These are phyloP conservation scores for Pseudoips prasinana DNA, from an alignment of 2,888 invertebrate species.

Conservation along the genomic window DNA sequence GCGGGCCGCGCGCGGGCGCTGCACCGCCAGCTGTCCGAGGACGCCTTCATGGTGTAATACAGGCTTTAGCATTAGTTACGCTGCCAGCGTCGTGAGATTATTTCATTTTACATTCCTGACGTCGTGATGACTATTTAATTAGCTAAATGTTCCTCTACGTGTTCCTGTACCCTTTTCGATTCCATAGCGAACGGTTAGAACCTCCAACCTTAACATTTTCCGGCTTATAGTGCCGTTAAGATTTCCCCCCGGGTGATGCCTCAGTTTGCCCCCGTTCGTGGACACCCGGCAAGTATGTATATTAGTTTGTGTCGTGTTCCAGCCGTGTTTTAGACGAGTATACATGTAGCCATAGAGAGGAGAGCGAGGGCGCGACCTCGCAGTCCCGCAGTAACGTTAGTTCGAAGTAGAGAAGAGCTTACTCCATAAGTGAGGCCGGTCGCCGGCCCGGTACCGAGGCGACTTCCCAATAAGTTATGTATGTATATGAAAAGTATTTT, in stretches of 20 bases:
- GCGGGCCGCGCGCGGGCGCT: constrained; percentile 23
- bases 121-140: constrained; percentile 20
- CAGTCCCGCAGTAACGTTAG: no score
- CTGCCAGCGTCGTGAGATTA: no score
- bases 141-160: constrained; percentile 32
- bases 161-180: constrained; percentile 20
- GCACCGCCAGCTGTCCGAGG: constrained; percentile 63
- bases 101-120: constrained; percentile 26
- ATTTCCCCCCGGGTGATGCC: no score
- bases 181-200: no score
- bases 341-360: constrained; percentile 18
- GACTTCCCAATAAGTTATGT: constrained; percentile 30
- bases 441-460: constrained; percentile 21
- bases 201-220: no score
- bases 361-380: constrained; percentile 9
- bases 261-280: no score
- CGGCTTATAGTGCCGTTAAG: no score
- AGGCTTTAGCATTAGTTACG: background rate
- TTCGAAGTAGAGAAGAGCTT: constrained; percentile 47
- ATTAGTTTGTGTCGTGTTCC: no score
- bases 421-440: constrained; percentile 29
- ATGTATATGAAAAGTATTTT: constrained; percentile 40
- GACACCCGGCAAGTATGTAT: no score
- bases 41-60: constrained; percentile 75
- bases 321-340: constrained; percentile 19